A percentile compares a stretch with the other conserved stretches of the same genome.
Evolutionary conservation across 2,797 vertebrate genomes (phyloP).

Genomic region (Heteromormyrus szaboi): DNA sequence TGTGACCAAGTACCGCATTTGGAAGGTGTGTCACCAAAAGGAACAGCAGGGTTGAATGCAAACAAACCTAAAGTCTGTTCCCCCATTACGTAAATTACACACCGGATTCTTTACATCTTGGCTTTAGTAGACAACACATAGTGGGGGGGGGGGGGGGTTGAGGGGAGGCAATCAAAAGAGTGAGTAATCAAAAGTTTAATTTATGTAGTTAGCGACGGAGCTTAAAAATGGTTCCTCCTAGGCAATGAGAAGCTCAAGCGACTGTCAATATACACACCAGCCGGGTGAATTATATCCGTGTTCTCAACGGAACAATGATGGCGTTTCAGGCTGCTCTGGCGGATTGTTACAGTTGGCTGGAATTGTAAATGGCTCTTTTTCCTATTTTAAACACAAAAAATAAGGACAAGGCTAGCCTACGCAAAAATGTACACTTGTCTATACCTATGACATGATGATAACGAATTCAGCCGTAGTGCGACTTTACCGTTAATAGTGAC

Average conservation of each 20-base stretch:
- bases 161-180: neutral
- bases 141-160: no score
- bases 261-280: neutral
- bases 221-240: constrained; percentile 1
- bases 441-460: neutral
- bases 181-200: constrained; percentile 1
- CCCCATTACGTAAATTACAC: neutral
- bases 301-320: neutral
- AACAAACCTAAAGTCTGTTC: neutral
- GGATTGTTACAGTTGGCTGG: neutral
- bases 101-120: neutral
- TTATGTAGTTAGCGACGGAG: neutral
- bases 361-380: neutral
- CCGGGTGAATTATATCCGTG: neutral
- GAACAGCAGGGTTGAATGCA: neutral
- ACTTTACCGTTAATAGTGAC: neutral
- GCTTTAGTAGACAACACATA: neutral
- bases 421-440: neutral
- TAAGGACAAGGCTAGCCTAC: neutral
- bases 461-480: neutral
- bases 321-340: neutral
- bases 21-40: neutral
- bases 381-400: neutral
- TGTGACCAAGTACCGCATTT: neutral
- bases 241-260: neutral